Evolutionary conservation across 1,140 invertebrate species (phyloP), one percentile per base, ranked within the genome.

Genomic region (Sitodiplosis mosellana): DNA sequence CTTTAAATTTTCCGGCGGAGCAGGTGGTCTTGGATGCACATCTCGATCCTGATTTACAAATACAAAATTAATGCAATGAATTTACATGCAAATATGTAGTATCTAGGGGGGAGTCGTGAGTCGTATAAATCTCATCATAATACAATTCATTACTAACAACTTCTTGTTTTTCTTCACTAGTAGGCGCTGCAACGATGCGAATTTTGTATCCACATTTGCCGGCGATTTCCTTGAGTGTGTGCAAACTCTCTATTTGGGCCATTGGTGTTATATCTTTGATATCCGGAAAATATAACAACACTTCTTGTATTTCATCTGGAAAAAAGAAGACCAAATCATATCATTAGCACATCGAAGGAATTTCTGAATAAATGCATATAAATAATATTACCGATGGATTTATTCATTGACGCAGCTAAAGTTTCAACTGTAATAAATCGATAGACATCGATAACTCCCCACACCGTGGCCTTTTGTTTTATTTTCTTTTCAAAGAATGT

Each of bases 401-500:
- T 75, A 17, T 70, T 57, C 12, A 80, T 49, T 1, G 73, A 66
- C 45, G 71, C 56, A 19, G 83, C 76, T 51, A 92, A 63, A 57
- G 91, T 78, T 41, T 58, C 49, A 1, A 89, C 74, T 11, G 78
- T 87, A 71, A 90, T 89, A 55, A 80, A 74, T 44, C 70, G 68
- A 86, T 86, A 90, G 48, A 88, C 66, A 47, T 76, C 70, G 6
- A 82, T 60, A 14, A 77, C 59, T 53, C 64, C 57, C 46, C 62
- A 48, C 46, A 62, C 62, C 59, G 74, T 74, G 14, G 68, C 66
- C 10, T 38, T 38, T n/a, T 5, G 12, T 11, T 27, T 45, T n/a
- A n/a, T n/a, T 27, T 45, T 21, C 11, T 45, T 21, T n/a, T 2
- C 22, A n/a, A n/a, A n/a, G n/a, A n/a, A n/a, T 33, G 11, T 45